A percentile compares a stretch with the other conserved stretches of the same genome.
Conservation (phyloP, 2,888 invertebrate genomes). For the Physocephala rufipes region DNA sequence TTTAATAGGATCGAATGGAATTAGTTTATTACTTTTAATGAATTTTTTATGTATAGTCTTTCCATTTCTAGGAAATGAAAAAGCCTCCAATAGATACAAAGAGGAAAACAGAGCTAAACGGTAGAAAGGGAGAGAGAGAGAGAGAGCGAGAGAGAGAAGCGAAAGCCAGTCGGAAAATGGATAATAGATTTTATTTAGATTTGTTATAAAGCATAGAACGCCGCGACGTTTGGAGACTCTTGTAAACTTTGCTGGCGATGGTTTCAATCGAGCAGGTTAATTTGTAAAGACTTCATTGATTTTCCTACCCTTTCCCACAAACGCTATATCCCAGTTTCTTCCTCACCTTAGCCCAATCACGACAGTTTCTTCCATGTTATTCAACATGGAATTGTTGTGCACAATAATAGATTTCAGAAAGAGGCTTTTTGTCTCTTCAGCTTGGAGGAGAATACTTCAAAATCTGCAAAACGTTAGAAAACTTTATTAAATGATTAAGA, state of each 20-base stretch:
- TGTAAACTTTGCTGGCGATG: not conserved
- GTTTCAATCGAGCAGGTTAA: slow-evolving; percentile 20
- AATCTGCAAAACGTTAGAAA: not conserved
- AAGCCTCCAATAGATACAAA: not conserved
- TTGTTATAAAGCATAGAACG: slow-evolving; percentile 22
- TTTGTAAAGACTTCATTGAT: slow-evolving; percentile 26
- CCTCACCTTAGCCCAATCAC: no score
- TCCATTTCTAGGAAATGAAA: slow-evolving; percentile 33
- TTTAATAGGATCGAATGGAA: slow-evolving; percentile 65
- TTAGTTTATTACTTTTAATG: slow-evolving; percentile 65
- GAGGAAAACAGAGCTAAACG: no score
- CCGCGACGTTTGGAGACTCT: not conserved
- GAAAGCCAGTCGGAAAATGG: not conserved
- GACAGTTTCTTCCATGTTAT: not conserved
- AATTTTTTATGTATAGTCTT: slow-evolving; percentile 61
- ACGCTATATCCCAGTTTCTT: not conserved
- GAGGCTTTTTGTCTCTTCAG: not conserved
- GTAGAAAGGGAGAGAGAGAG: not conserved
- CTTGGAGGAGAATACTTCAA: not conserved
- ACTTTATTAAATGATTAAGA: not conserved
- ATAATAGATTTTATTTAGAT: slow-evolving; percentile 37
- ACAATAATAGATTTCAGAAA: slow-evolving; percentile 7
- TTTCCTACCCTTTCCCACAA: not conserved
- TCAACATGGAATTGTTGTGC: not conserved
- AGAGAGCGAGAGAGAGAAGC: not conserved